These are phyloP conservation scores for Meloidogyne chitwoodi DNA, from an alignment of 1,140 invertebrate species.

Conservation along the genomic window DNA sequence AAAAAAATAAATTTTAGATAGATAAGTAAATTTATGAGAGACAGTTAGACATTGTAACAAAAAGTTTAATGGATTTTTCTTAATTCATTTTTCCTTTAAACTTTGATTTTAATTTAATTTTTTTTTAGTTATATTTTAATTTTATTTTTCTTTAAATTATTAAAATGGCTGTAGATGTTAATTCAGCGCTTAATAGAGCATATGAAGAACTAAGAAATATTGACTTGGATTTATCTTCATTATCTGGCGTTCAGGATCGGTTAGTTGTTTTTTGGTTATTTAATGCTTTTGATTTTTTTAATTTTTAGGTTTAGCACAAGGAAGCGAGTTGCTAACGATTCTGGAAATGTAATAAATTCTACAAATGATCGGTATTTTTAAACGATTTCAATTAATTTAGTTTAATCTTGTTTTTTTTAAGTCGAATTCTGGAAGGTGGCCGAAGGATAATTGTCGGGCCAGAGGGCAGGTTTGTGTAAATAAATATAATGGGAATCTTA, in stretches of 20 bases:
- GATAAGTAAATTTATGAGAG: background rate
- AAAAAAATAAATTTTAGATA: background rate
- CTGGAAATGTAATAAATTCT: background rate
- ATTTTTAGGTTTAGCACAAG: conserved; percentile 11
- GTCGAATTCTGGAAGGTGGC: conserved; percentile 26
- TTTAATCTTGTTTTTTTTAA: conserved; percentile 12
- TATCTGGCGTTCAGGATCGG: conserved; percentile 20
- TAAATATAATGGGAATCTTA: background rate
- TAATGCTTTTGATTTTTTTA: background rate
- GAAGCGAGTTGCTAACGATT: conserved; percentile 2
- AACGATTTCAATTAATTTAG: background rate
- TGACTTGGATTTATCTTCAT: conserved; percentile 23
- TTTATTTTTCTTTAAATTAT: background rate
- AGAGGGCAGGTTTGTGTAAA: conserved; percentile 9
- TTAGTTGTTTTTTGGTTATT: conserved; percentile 8
- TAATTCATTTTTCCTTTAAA: no score
- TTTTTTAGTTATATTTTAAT: background rate
- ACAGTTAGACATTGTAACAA: background rate
- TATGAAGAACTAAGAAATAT: conserved; percentile 32
- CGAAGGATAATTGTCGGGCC: conserved; percentile 21
- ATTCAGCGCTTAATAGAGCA: conserved; percentile 21
- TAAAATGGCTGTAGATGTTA: conserved; percentile 27
- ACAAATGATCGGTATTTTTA: conserved; percentile 16
- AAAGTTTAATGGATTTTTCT: no score
- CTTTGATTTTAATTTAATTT: background rate